phyloP scores from a whole-genome alignment of 2,888 invertebrate species.

The Dugesia japonica region DNA sequence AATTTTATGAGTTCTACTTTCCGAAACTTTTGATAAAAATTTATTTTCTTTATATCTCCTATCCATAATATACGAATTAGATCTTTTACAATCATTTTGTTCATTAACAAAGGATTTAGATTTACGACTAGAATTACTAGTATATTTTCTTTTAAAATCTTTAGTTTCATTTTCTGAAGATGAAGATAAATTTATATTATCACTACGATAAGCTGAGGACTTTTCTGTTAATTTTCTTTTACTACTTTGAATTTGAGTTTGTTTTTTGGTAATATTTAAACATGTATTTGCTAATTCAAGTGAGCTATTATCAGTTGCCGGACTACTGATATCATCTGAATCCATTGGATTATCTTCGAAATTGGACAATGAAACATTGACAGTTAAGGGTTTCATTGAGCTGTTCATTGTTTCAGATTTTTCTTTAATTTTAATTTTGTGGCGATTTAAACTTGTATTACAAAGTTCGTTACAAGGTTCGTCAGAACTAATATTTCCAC shows the following conservation, averaged over 20 bases:
- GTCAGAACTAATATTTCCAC: not conserved
- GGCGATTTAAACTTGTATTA: not conserved
- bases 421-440: conserved; percentile 1
- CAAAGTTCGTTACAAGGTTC: not conserved
- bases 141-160: not conserved
- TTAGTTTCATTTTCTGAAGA: not conserved
- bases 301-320: conserved; percentile 1
- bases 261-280: conserved; percentile 1
- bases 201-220: not conserved
- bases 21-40: not conserved
- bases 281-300: not conserved
- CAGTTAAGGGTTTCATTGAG: not conserved
- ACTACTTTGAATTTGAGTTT: not conserved
- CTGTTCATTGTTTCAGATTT: not conserved
- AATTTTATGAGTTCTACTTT: not conserved
- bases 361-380: conserved; percentile 1
- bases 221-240: not conserved
- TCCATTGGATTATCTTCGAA: conserved; percentile 10
- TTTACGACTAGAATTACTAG: not conserved
- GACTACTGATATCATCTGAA: not conserved
- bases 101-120: not conserved
- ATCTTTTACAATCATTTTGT: not conserved
- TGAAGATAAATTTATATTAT: not conserved
- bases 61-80: not conserved
- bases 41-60: conserved; percentile 13